phyloP scores from a whole-genome alignment of 2,888 invertebrate genomes.

The Drosophila setosimentum region DNA sequence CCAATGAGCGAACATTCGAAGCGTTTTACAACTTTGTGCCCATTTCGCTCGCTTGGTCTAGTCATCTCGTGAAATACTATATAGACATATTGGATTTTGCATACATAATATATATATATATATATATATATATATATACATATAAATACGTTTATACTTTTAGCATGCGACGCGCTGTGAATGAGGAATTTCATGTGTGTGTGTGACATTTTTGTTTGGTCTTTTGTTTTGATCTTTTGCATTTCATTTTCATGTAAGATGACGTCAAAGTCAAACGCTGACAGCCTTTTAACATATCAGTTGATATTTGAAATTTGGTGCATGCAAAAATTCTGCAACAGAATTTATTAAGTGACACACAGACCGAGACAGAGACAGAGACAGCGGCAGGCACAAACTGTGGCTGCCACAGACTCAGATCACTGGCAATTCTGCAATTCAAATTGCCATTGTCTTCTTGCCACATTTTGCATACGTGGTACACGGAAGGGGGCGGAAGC shows the following conservation, averaged over 20 bases:
- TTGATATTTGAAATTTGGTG: slow-evolving; percentile 68
- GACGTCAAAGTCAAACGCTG: slow-evolving; percentile 79
- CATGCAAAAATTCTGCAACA: slow-evolving; percentile 78
- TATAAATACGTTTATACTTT: slow-evolving; percentile 34
- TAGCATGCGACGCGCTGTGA: slow-evolving; percentile 23
- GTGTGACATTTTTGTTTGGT: slow-evolving; percentile 20
- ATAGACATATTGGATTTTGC: slow-evolving; percentile 79
- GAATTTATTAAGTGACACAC: slow-evolving; percentile 84
- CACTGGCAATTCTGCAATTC: slow-evolving; percentile 81
- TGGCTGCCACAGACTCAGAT: not conserved
- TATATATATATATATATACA: slow-evolving; percentile 21
- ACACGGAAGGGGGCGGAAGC: slow-evolving; percentile 15
- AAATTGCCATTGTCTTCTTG: slow-evolving; percentile 80
- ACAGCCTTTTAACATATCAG: slow-evolving; percentile 84
- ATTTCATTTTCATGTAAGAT: slow-evolving; percentile 77
- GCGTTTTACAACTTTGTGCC: slow-evolving; percentile 85
- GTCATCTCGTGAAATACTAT: slow-evolving; percentile 73
- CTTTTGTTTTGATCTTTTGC: slow-evolving; percentile 73
- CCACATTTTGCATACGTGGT: slow-evolving; percentile 68
- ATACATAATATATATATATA: slow-evolving; percentile 19
- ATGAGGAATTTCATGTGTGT: slow-evolving; percentile 17
- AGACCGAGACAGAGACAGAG: not conserved
- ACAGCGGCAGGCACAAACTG: not conserved
- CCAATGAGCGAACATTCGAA: slow-evolving; percentile 84
- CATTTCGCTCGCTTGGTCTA: slow-evolving; percentile 71